Evolutionary conservation across 2,113 vertebrate genomes (phyloP).

Genomic region (Oryctolagus cuniculus): DNA sequence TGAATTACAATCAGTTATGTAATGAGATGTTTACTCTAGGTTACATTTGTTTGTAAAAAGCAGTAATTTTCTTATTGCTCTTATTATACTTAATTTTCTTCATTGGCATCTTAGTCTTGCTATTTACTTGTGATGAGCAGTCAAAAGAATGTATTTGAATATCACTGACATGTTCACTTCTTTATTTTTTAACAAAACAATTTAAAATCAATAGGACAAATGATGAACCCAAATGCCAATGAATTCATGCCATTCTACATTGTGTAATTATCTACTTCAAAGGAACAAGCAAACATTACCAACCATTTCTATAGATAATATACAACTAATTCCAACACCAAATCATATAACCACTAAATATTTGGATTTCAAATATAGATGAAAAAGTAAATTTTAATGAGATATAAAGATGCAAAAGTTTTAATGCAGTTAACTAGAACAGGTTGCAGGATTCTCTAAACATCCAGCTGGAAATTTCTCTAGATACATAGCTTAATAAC

Average conservation of each 20-base stretch:
- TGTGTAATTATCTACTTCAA: not conserved
- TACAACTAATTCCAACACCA: not conserved
- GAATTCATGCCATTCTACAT: not conserved
- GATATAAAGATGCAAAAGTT: slow-evolving; percentile 7
- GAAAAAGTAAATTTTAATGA: not conserved
- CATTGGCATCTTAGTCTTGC: not conserved
- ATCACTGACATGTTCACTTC: not conserved
- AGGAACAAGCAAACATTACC: slow-evolving; percentile 20
- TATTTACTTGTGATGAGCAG: not conserved
- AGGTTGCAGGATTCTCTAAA: slow-evolving; percentile 48
- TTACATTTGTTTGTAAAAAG: not conserved
- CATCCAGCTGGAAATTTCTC: slow-evolving; percentile 55
- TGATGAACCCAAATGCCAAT: not conserved
- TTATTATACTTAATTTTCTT: not conserved
- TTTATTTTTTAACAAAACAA: slow-evolving; percentile 16
- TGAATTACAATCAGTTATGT: not conserved
- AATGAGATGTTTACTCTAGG: not conserved
- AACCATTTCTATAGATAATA: not conserved
- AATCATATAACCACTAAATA: not conserved
- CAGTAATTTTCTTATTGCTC: not conserved
- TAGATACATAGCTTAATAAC: not conserved
- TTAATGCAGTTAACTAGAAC: slow-evolving; percentile 37
- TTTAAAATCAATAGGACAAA: slow-evolving; percentile 9
- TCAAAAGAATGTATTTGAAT: not conserved
- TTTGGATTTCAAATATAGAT: not conserved